These are phyloP conservation scores for Amphipyra tragopoginis DNA, from an alignment of 2,888 invertebrate genomes.

Conservation along the genomic window DNA sequence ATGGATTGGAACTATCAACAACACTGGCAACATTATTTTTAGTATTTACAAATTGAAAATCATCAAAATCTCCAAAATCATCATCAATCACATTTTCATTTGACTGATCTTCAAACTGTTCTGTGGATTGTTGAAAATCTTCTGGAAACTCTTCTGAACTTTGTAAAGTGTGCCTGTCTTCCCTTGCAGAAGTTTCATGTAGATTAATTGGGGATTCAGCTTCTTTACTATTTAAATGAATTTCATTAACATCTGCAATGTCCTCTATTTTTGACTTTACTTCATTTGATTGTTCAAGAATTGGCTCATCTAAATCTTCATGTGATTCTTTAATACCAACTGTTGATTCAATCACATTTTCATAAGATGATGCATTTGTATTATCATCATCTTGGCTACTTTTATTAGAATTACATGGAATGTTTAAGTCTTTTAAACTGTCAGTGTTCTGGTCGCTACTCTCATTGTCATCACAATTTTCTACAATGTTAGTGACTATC, in stretches of 20 bases:
- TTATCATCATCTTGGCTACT: slow-evolving; percentile 50
- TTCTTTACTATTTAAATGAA: slow-evolving; percentile 17
- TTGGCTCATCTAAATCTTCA: slow-evolving; percentile 33
- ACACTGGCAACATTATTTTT: slow-evolving; percentile 58
- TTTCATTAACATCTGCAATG: slow-evolving; percentile 14
- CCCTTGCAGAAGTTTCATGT: slow-evolving; percentile 12
- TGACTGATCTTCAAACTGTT: slow-evolving; percentile 19
- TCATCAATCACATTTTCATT: slow-evolving; percentile 65
- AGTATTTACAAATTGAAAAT: slow-evolving; percentile 82
- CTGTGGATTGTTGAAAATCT: slow-evolving; percentile 12
- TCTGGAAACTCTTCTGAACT: slow-evolving; percentile 17
- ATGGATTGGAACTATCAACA: slow-evolving; percentile 75
- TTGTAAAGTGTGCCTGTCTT: slow-evolving; percentile 4
- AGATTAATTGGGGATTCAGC: slow-evolving; percentile 9
- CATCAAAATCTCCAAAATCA: slow-evolving; percentile 88
- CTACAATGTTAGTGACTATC: slow-evolving; percentile 57
- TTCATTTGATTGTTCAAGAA: slow-evolving; percentile 37
- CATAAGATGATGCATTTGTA: slow-evolving; percentile 44
- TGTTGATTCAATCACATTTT: slow-evolving; percentile 50
- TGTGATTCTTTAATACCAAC: slow-evolving; percentile 40
- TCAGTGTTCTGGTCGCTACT: slow-evolving; percentile 51
- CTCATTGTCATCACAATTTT: slow-evolving; percentile 54
- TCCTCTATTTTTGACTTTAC: slow-evolving; percentile 11
- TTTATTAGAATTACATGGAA: slow-evolving; percentile 56
- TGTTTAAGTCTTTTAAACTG: slow-evolving; percentile 54